These are phyloP conservation scores for Listronotus bonariensis DNA, from an alignment of 1,140 invertebrate species.

Conservation along the genomic window DNA sequence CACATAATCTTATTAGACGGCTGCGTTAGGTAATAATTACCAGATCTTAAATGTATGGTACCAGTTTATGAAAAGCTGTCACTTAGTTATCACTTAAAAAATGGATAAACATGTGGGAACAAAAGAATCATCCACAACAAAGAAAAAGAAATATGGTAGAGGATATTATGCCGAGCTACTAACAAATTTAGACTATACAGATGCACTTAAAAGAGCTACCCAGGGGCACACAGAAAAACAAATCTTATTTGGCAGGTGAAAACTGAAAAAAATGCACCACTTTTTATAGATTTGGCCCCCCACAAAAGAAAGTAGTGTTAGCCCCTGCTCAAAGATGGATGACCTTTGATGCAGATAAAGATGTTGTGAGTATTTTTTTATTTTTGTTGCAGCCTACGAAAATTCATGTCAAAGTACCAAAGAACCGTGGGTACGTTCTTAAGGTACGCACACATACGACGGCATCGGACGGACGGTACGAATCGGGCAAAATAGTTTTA, in stretches of 20 bases:
- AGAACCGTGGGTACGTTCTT: too few species aligned
- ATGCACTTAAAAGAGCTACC: slow-evolving; percentile 17
- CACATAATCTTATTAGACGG: too few species aligned
- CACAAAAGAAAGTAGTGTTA: slow-evolving; percentile 54
- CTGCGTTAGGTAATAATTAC: too few species aligned
- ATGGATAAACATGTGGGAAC: too few species aligned
- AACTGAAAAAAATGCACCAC: slow-evolving; percentile 58
- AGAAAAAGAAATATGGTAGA: slow-evolving; percentile 17
- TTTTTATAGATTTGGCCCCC: slow-evolving; percentile 56
- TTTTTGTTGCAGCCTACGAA: neutral
- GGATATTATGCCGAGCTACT: slow-evolving; percentile 39
- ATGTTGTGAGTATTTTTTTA: slow-evolving; percentile 57
- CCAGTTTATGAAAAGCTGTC: too few species aligned
- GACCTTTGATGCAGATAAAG: slow-evolving; percentile 62
- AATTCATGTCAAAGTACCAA: too few species aligned
- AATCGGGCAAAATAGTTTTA: too few species aligned
- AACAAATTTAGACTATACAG: slow-evolving; percentile 20
- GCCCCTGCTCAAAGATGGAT: slow-evolving; percentile 64
- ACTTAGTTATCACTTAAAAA: too few species aligned
- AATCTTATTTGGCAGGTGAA: slow-evolving; percentile 52
- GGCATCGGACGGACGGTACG: too few species aligned
- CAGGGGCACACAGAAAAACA: slow-evolving; percentile 51
- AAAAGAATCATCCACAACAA: slow-evolving; percentile 1
- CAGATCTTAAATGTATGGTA: too few species aligned
- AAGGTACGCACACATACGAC: too few species aligned